Percentiles rank a stretch among this genome's conserved stretches.
phyloP scores from a whole-genome alignment of 92 coral and sea anemone genomes.

The Epizoanthus stellaris region DNA sequence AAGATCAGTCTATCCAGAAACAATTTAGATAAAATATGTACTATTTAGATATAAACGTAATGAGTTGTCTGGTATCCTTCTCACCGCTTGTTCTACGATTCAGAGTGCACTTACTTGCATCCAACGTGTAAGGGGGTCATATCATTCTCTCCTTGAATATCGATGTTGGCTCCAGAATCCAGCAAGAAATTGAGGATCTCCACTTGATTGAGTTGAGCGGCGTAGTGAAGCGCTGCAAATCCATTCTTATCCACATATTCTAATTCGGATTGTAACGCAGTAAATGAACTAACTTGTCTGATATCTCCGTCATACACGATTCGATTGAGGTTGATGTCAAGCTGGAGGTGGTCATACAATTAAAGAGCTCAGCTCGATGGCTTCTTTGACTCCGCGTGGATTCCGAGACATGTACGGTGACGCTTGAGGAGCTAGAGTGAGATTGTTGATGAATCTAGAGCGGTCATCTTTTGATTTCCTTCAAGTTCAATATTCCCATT shows the following conservation, averaged over 20 bases:
- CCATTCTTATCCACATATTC: constrained; percentile 62
- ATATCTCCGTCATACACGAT: constrained; percentile 23
- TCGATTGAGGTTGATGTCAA: constrained; percentile 2
- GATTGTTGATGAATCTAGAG: background rate
- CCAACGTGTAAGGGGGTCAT: constrained; percentile 75
- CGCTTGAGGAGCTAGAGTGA: background rate
- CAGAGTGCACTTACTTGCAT: constrained; percentile 59
- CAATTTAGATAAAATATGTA: no score
- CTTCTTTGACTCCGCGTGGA: constrained; percentile 14
- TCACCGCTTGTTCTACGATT: no score
- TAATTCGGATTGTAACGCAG: constrained; percentile 7
- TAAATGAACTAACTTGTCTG: background rate
- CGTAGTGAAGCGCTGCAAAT: constrained; percentile 65
- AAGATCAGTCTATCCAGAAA: no score
- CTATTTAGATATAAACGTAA: no score
- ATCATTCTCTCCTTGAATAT: constrained; percentile 49
- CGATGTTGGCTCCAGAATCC: constrained; percentile 55
- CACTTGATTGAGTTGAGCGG: constrained; percentile 67
- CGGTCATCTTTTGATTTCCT: background rate
- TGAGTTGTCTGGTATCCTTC: no score
- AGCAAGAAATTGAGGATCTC: constrained; percentile 42
- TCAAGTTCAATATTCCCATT: background rate
- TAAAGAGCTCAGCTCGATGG: constrained; percentile 4
- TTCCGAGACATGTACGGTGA: background rate
- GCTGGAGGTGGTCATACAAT: background rate